A percentile compares a stretch with the other conserved stretches of the same genome.
Conservation (phyloP, 2,888 invertebrate genomes). For the Minunthozetes semirufus region DNA sequence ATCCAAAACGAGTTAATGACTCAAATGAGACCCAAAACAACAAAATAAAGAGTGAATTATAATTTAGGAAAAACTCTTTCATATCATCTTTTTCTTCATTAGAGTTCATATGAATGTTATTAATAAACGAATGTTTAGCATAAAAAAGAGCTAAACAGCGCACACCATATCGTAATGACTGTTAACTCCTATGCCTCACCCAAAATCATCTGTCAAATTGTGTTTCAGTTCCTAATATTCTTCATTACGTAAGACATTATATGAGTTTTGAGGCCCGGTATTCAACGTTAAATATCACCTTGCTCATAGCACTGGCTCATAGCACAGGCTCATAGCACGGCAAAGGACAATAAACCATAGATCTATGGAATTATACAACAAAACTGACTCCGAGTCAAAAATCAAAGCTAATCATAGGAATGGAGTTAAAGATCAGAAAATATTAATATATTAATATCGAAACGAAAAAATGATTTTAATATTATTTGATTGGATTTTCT, state of each 20-base stretch:
- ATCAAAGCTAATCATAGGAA: neutral
- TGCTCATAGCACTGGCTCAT: neutral
- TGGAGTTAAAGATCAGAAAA: no score
- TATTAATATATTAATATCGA: neutral
- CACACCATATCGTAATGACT: neutral
- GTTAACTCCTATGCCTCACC: constrained; percentile 26
- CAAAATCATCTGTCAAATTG: constrained; percentile 26
- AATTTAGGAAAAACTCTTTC: neutral
- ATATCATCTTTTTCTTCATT: constrained; percentile 4
- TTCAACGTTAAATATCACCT: no score
- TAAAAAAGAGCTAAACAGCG: neutral
- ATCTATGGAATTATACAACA: neutral
- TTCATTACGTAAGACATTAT: no score
- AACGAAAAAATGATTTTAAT: neutral
- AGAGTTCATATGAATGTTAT: constrained; percentile 13
- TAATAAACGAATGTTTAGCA: constrained; percentile 5
- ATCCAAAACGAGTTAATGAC: neutral
- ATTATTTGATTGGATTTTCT: neutral
- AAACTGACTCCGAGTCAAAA: neutral
- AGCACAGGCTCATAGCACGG: neutral
- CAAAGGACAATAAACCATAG: constrained; percentile 15
- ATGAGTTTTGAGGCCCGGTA: no score
- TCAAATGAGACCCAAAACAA: neutral
- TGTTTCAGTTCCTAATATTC: no score
- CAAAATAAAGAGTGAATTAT: neutral